Conservation (phyloP, 2,888 invertebrate genomes). For the Chalcosyrphus nemorum region DNA sequence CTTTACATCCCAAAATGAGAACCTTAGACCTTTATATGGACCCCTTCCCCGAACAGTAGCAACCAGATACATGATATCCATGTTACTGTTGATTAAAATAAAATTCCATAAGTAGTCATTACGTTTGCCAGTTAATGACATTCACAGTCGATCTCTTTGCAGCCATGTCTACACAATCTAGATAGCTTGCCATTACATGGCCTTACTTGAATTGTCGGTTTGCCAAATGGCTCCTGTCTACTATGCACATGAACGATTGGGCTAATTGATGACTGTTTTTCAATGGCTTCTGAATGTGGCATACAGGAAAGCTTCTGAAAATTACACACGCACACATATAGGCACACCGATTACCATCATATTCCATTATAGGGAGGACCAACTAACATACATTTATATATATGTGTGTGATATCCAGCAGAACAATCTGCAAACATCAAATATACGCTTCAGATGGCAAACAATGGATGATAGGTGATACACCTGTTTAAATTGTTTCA, state of each 20-base stretch:
- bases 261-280: slow-evolving; percentile 48
- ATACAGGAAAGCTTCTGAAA: slow-evolving; percentile 1
- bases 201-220: slow-evolving; percentile 50
- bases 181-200: slow-evolving; percentile 37
- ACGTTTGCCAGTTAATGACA: slow-evolving; percentile 13
- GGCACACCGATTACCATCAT: background rate
- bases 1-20: background rate
- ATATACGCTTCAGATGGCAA: slow-evolving; percentile 43
- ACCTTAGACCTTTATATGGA: background rate
- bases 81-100: slow-evolving; percentile 17
- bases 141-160: slow-evolving; percentile 42
- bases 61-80: background rate
- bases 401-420: slow-evolving; percentile 3
- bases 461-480: slow-evolving; percentile 57
- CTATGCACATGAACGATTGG: slow-evolving; percentile 47
- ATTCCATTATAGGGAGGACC: background rate
- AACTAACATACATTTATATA: too few species aligned
- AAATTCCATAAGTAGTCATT: slow-evolving; percentile 32
- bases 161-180: slow-evolving; percentile 10
- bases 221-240: slow-evolving; percentile 24
- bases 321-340: slow-evolving; percentile 26
- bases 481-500: slow-evolving; percentile 58
- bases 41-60: background rate
- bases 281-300: slow-evolving; percentile 43
- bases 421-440: slow-evolving; percentile 41